phyloP scores from a whole-genome alignment of 2,113 vertebrate species.

The Microtus ochrogaster region DNA sequence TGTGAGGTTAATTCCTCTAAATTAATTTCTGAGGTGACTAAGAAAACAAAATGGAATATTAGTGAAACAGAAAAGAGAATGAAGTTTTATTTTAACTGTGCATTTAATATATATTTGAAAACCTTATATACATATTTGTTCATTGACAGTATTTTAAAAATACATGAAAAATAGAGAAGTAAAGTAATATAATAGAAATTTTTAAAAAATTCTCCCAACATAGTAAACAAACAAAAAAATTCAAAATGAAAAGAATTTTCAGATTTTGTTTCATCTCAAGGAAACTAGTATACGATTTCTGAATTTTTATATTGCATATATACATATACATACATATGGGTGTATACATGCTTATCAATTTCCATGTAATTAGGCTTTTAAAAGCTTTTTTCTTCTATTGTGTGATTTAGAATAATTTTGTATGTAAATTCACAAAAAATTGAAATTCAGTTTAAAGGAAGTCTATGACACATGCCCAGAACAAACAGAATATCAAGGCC shows the following conservation, averaged over 20 bases:
- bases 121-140: neutral
- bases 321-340: too few species aligned
- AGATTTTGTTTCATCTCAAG: neutral
- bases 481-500: neutral
- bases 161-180: neutral
- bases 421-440: slow-evolving; percentile 17
- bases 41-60: neutral
- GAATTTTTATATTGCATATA: neutral
- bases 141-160: neutral
- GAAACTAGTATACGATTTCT: neutral
- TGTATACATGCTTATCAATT: neutral
- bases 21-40: neutral
- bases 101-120: neutral
- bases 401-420: slow-evolving; percentile 44
- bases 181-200: neutral
- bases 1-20: neutral
- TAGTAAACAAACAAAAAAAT: neutral
- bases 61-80: neutral
- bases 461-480: neutral
- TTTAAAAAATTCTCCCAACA: neutral
- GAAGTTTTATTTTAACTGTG: neutral
- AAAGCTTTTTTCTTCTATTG: neutral
- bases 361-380: slow-evolving; percentile 6
- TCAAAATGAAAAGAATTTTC: neutral
- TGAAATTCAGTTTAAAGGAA: slow-evolving; percentile 40